Evolutionary conservation across 1,140 invertebrate species (phyloP), one percentile per base, ranked within the genome.

Genomic region (Hyles euphorbiae): DNA sequence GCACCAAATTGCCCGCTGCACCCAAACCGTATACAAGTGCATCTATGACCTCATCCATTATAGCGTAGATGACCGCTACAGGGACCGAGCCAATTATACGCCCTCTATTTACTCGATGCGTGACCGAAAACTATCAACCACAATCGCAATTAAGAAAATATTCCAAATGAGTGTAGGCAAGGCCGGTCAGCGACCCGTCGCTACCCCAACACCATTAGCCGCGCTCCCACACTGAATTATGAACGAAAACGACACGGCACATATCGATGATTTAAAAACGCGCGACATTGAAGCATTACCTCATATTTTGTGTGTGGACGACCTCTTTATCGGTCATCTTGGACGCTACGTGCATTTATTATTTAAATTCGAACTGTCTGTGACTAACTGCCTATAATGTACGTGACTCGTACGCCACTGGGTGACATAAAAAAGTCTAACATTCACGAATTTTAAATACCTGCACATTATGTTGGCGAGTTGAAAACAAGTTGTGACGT

Each of bases 251-350:
- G 22, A 48, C 22, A 36, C 40, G 33, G 34, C 53, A 60, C 51
- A 40, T 47, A 56, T 34, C 43, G 54, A 56, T 48, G 45, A 56
- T 47, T 56, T 56, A 9, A 36, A 22, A 68, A 51, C 56, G 56
- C 34, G 60, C 63, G 62, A 72, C 78, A 77, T 77, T 76, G 70
- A 74, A 56, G 70, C 70, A 71, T 78, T 79, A 80, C 72, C 72
- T 78, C 73, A 72, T 78, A 72, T 72, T 74, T 56, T 63, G 62
- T 72, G 58, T 68, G 67, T 66, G 51, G 67, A 63, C 67, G 75
- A 72, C 67, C 76, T 60, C 64, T 65, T 81, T 80, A 85, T 85
- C 82, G 82, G 82, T 83, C 82, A 85, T 85, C 82, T 69, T 62
- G 72, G 62, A 70, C 68, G 68, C 43, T 71, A 77, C 78, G 70